Conservation (phyloP, 2,113 vertebrate species). For the Ginglymostoma cirratum region DNA sequence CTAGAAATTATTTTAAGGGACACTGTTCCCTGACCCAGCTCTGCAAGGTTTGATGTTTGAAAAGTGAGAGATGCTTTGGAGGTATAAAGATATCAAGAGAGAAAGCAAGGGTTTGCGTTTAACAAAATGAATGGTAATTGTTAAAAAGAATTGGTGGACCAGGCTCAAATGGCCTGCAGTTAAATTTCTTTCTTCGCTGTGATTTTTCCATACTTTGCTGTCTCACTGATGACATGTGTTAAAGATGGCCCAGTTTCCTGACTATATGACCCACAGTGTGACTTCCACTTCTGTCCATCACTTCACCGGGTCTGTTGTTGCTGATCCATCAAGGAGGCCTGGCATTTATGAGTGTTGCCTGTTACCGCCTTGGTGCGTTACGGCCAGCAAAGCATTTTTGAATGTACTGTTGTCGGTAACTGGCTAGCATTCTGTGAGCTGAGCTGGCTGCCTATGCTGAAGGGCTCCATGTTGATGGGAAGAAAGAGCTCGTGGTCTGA, state of each 20-base stretch:
- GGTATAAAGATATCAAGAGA: neutral
- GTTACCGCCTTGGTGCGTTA: neutral
- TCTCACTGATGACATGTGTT: neutral
- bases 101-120: neutral
- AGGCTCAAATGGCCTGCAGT: neutral
- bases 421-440: neutral
- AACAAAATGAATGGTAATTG: neutral
- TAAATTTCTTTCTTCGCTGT: neutral
- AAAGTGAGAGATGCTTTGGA: neutral
- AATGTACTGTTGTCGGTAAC: neutral
- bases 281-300: neutral
- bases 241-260: neutral
- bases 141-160: neutral
- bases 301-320: neutral
- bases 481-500: neutral
- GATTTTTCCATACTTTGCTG: neutral
- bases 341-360: neutral
- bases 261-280: neutral
- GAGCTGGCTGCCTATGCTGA: neutral
- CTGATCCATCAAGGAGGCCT: neutral
- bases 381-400: neutral
- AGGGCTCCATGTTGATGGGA: neutral
- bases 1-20: no score
- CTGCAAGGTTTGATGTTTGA: neutral
- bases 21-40: no score